phyloP scores from a whole-genome alignment of 2,888 invertebrate species.

The Lithophane socia region DNA sequence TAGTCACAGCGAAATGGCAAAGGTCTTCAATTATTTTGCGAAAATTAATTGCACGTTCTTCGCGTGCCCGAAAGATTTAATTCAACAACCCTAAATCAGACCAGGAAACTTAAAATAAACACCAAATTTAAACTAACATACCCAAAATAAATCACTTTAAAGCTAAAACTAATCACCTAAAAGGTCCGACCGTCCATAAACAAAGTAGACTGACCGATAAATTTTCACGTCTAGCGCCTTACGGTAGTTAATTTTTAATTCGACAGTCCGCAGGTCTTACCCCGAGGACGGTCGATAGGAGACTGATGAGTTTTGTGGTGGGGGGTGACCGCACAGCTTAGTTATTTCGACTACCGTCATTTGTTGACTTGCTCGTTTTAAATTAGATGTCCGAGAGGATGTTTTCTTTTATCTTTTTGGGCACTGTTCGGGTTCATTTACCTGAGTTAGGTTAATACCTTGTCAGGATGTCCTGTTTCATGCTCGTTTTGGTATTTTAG shows the following conservation, averaged over 20 bases:
- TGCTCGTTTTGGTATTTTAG: constrained; percentile 15
- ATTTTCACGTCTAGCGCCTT: constrained; percentile 78
- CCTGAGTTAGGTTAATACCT: constrained; percentile 39
- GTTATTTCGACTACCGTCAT: constrained; percentile 88
- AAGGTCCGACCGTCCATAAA: constrained; percentile 81
- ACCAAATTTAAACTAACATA: constrained; percentile 56
- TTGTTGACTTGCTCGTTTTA: constrained; percentile 84
- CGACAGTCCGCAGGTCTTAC: constrained; percentile 80
- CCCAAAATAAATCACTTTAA: constrained; percentile 71
- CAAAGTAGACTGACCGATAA: constrained; percentile 82
- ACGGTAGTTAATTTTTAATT: constrained; percentile 86
- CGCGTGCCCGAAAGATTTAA: background rate
- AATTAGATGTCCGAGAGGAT: constrained; percentile 79
- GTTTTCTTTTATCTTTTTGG: constrained; percentile 71
- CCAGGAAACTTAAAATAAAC: constrained; percentile 35
- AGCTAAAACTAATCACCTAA: constrained; percentile 81
- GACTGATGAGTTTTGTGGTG: constrained; percentile 83
- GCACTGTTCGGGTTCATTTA: constrained; percentile 43
- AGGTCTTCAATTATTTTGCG: background rate
- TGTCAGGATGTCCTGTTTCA: constrained; percentile 21
- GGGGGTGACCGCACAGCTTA: constrained; percentile 84
- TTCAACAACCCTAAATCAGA: constrained; percentile 12
- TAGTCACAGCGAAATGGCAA: background rate
- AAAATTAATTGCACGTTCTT: background rate
- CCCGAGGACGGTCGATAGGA: constrained; percentile 81